Base-by-base conservation (phyloP, 2,113 vertebrate genomes). In the Uropsilus gracilis region DNA sequence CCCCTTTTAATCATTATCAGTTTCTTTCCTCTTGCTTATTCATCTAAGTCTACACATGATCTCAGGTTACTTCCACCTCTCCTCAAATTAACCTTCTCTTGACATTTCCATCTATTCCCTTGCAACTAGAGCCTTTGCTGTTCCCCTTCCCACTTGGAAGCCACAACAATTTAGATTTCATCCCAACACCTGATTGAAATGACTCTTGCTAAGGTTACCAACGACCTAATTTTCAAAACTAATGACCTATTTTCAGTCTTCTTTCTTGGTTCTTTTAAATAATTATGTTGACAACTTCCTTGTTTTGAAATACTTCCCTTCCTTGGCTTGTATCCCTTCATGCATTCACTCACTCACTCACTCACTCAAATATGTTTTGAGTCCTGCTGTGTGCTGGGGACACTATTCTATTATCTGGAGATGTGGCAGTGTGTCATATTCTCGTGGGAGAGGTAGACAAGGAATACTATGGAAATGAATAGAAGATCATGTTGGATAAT, bases 221-320 rank as follows among this genome's bases (percentile, higher is more conserved):
- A 30, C 18, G 90, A 90, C 93, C 97, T 91, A 50, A 83, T 97
- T 90, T 96, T 97, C 44, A 86, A 91, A 86, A 83, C 57, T 30
- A 95, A 94, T 94, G 93, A 88, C 93, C 94, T 89, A 80, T 86
- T 96, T 96, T 95, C 86, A 81, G 55, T 57, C 83, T 78, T 57
- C 69, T 88, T 89, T 89, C 63, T 88, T 78, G 61, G 90, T 75
- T 80, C 84, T 95, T 86, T 76, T 61, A 89, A 92, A 75, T 22
- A 72, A 42, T 91, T 77, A 32, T 50, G 28, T 93, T 48, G 76
- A 95, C 61, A 69, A 22, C 44, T 68, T 26, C 2, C 22, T 24
- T 92, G 55, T 69, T 92, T 59, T 42, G 93, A 89, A 88, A 80
- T 55, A 6, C 6, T 72, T 88, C 78, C 10, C 14, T 95, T 61